Percentiles rank a stretch among this genome's conserved stretches.
phyloP scores from a whole-genome alignment of 2,797 vertebrate species.

The Acanthopagrus latus region DNA sequence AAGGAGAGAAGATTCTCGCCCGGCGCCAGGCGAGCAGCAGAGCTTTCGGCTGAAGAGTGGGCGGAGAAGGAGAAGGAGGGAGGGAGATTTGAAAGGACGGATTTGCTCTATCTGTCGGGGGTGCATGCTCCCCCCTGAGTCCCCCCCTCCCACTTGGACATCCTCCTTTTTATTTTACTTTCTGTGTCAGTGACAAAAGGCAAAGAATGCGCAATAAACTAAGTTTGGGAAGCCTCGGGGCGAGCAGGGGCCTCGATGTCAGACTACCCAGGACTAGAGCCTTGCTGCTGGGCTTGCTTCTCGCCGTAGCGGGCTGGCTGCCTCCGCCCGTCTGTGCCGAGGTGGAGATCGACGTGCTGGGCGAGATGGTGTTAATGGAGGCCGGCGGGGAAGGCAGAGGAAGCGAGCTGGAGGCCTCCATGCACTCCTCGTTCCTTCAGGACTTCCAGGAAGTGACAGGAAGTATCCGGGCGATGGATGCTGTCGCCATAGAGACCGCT shows the following conservation, averaged over 20 bases:
- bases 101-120: conserved; percentile 63
- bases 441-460: conserved; percentile 85
- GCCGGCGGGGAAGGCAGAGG: conserved; percentile 18
- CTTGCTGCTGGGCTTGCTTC: conserved; percentile 82
- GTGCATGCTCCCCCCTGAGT: conserved; percentile 77
- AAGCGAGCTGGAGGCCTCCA: conserved; percentile 93
- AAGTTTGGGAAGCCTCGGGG: conserved; percentile 62
- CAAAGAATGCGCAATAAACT: conserved; percentile 74
- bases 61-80: conserved; percentile 18
- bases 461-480: conserved; percentile 16
- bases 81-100: conserved; percentile 60
- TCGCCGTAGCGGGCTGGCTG: conserved; percentile 82
- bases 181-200: conserved; percentile 65
- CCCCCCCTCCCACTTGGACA: conserved; percentile 61
- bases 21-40: conserved; percentile 25
- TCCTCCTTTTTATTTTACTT: conserved; percentile 58
- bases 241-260: conserved; percentile 43
- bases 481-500: accelerated
- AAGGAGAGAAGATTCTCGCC: conserved; percentile 37
- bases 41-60: conserved; percentile 32
- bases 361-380: conserved; percentile 79
- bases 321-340: conserved; percentile 82
- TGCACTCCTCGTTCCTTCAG: conserved; percentile 90
- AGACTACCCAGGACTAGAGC: conserved; percentile 88
- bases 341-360: conserved; percentile 79